These are phyloP conservation scores for Macropodus opercularis DNA, from an alignment of 2,797 vertebrate genomes.

Conservation along the genomic window DNA sequence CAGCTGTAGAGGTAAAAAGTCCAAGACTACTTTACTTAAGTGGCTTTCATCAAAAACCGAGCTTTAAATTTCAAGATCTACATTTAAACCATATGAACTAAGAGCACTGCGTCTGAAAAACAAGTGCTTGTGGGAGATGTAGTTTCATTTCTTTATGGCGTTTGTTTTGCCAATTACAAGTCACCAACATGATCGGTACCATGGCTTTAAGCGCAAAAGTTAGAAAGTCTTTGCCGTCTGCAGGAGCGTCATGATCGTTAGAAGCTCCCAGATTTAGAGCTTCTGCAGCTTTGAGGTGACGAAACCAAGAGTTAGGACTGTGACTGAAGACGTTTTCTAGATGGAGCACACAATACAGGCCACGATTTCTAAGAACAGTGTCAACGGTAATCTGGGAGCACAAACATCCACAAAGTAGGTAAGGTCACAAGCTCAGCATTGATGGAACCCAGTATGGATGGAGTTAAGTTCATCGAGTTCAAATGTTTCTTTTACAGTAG, in stretches of 20 bases:
- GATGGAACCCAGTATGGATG: neutral
- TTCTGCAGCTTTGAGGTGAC: neutral
- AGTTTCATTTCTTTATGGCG: neutral
- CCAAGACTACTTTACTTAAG: slow-evolving; percentile 36
- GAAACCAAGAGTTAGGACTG: neutral
- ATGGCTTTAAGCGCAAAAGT: slow-evolving; percentile 40
- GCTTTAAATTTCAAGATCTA: slow-evolving; percentile 17
- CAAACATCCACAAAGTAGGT: too few species aligned
- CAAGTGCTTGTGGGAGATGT: neutral
- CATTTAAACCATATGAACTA: slow-evolving; percentile 20
- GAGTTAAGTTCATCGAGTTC: too few species aligned
- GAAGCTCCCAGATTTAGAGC: neutral
- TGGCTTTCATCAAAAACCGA: slow-evolving; percentile 31
- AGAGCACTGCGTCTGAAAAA: slow-evolving; percentile 29
- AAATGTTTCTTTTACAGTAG: too few species aligned
- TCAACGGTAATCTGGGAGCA: neutral
- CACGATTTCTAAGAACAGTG: too few species aligned
- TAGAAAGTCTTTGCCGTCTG: slow-evolving; percentile 15
- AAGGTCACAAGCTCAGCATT: neutral
- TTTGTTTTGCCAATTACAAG: too few species aligned
- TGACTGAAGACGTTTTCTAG: neutral
- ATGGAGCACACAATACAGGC: neutral
- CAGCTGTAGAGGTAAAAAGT: slow-evolving; percentile 39
- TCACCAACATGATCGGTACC: neutral
- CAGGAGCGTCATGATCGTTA: neutral